Percentiles rank a stretch among this genome's conserved stretches.
Conservation (phyloP, 2,888 invertebrate species). For the Cephus rjabovi region DNA sequence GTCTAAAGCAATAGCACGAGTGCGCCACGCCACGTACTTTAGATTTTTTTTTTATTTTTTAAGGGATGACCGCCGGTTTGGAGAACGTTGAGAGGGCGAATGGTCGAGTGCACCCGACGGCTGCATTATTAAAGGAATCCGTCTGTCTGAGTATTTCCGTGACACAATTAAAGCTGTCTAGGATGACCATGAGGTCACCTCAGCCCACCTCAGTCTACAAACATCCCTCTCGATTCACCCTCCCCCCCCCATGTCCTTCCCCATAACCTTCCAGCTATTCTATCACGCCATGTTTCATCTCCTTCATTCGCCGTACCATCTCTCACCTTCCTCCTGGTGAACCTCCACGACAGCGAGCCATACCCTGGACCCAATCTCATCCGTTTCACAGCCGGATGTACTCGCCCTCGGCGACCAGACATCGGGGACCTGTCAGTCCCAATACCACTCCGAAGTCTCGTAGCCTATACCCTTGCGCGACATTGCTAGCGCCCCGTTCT, state of each 20-base stretch:
- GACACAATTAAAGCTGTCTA: constrained; percentile 50
- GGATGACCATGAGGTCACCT: constrained; percentile 10
- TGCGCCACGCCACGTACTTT: constrained; percentile 11
- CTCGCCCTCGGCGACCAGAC: constrained; percentile 21
- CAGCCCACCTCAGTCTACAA: neutral
- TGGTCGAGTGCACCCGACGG: constrained; percentile 48
- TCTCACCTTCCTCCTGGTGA: neutral
- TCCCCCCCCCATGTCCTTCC: neutral
- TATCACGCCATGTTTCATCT: constrained; percentile 13
- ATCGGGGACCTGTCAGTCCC: constrained; percentile 22
- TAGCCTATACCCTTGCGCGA: neutral
- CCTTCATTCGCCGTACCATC: constrained; percentile 1
- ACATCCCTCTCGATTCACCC: constrained; percentile 7
- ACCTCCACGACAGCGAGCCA: neutral
- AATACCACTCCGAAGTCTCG: constrained; percentile 4
- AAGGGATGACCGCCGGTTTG: constrained; percentile 10
- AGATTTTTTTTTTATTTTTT: constrained; percentile 27
- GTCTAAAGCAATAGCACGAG: neutral
- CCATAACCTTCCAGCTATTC: constrained; percentile 10
- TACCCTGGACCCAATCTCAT: neutral
- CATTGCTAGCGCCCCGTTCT: neutral
- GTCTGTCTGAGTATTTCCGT: constrained; percentile 60
- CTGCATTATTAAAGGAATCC: constrained; percentile 59
- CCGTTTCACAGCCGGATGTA: neutral
- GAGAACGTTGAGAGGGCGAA: constrained; percentile 44